phyloP scores from a whole-genome alignment of 2,797 vertebrate species.

The Botia almorhae region DNA sequence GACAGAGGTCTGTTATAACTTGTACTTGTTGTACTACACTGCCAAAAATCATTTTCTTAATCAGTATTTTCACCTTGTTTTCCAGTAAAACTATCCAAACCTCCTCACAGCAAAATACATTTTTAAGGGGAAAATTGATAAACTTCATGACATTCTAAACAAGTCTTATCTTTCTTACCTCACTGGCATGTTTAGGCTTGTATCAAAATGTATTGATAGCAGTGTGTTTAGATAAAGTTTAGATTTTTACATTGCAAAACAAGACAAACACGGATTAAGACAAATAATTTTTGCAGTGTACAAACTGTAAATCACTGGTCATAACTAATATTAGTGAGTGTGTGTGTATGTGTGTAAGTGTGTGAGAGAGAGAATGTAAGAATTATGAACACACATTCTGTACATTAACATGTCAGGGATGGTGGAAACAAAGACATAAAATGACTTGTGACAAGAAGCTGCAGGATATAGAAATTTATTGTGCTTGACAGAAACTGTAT shows the following conservation, averaged over 20 bases:
- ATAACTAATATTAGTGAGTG: conserved; percentile 64
- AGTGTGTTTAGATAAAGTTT: not conserved
- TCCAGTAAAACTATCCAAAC: not conserved
- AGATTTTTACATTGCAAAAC: not conserved
- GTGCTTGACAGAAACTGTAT: conserved; percentile 48
- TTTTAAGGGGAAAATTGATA: not conserved
- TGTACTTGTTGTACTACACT: conserved; percentile 52
- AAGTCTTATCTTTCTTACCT: not conserved
- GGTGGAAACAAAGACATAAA: conserved; percentile 79
- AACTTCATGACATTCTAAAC: not conserved
- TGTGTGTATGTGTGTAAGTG: conserved; percentile 56
- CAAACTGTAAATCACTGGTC: conserved; percentile 63
- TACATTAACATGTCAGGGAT: conserved; percentile 79
- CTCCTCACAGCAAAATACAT: not conserved
- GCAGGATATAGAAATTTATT: not conserved
- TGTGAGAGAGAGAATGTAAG: conserved; percentile 54
- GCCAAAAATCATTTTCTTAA: conserved; percentile 1
- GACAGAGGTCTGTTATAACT: conserved; percentile 63
- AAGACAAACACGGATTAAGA: not conserved
- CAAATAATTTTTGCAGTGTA: conserved; percentile 8
- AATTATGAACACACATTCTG: conserved; percentile 78
- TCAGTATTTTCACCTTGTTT: conserved; percentile 7
- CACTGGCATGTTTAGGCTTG: not conserved
- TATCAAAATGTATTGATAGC: not conserved
- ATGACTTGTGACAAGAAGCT: conserved; percentile 76